phyloP scores from a whole-genome alignment of 2,797 vertebrate genomes.

The Uromys caudimaculatus region DNA sequence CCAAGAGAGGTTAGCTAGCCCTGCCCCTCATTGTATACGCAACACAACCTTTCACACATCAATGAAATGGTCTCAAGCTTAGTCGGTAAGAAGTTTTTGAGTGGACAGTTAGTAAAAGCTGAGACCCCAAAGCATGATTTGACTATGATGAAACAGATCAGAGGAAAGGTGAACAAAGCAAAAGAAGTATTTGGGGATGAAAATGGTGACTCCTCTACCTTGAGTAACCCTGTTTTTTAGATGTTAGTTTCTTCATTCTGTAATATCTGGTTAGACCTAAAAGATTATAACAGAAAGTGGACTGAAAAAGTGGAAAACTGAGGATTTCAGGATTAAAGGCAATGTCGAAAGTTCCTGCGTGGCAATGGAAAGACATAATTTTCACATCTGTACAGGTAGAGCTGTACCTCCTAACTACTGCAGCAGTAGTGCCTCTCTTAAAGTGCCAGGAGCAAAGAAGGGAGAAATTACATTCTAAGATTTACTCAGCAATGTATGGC shows the following conservation, averaged over 20 bases:
- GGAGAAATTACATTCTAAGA: slow-evolving; percentile 51
- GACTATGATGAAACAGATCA: slow-evolving; percentile 54
- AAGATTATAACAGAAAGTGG: slow-evolving; percentile 46
- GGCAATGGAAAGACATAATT: slow-evolving; percentile 55
- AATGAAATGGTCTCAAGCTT: slow-evolving; percentile 77
- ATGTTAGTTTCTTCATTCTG: slow-evolving; percentile 70
- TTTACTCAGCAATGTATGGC: slow-evolving; percentile 27
- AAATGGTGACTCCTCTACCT: slow-evolving; percentile 73
- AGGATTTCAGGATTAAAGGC: slow-evolving; percentile 67
- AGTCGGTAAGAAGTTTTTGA: slow-evolving; percentile 63
- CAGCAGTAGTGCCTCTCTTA: slow-evolving; percentile 52
- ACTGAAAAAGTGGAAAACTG: slow-evolving; percentile 59
- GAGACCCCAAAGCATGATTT: slow-evolving; percentile 71
- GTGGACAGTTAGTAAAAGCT: slow-evolving; percentile 74
- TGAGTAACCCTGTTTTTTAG: slow-evolving; percentile 75
- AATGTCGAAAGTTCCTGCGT: slow-evolving; percentile 62
- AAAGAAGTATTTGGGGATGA: slow-evolving; percentile 68
- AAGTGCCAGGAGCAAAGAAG: slow-evolving; percentile 57
- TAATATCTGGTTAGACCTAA: slow-evolving; percentile 59
- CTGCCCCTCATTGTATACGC: slow-evolving; percentile 80
- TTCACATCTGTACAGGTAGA: slow-evolving; percentile 56
- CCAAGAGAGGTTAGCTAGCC: slow-evolving; percentile 88
- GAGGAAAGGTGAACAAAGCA: slow-evolving; percentile 28
- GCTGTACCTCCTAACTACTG: background rate
- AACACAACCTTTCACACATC: slow-evolving; percentile 82